Conservation (phyloP, 2,113 vertebrate species). For the Saimiri boliviensis region DNA sequence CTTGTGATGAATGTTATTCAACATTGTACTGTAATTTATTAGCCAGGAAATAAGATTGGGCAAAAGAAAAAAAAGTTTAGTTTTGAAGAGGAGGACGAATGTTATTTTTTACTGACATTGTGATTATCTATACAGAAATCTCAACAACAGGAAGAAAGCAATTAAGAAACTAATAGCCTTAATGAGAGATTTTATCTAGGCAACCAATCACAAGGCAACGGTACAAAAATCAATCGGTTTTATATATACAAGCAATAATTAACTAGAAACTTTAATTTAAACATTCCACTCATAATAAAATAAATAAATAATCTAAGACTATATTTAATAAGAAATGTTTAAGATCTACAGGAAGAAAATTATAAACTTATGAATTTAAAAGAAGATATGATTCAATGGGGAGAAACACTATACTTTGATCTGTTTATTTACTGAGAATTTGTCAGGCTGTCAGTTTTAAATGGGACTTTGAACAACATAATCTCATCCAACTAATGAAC, state of each 20-base stretch:
- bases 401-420: not conserved
- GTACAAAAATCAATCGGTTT: not conserved
- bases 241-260: not conserved
- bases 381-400: slow-evolving; percentile 3
- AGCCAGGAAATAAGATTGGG: not conserved
- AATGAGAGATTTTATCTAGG: not conserved
- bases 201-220: not conserved
- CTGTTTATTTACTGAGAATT: not conserved
- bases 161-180: slow-evolving; percentile 26
- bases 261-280: slow-evolving; percentile 22
- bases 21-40: not conserved
- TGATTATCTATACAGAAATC: not conserved
- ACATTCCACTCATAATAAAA: not conserved
- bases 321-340: slow-evolving; percentile 36
- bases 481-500: not conserved
- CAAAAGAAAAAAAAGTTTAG: not conserved
- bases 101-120: not conserved
- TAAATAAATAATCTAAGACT: slow-evolving; percentile 40
- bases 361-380: slow-evolving; percentile 6
- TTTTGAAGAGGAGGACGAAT: not conserved
- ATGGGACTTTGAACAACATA: not conserved
- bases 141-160: not conserved
- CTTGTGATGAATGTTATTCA: not conserved
- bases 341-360: not conserved
- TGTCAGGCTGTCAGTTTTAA: slow-evolving; percentile 28